Conservation (phyloP, 2,113 vertebrate species). For the Carlito syrichta region DNA sequence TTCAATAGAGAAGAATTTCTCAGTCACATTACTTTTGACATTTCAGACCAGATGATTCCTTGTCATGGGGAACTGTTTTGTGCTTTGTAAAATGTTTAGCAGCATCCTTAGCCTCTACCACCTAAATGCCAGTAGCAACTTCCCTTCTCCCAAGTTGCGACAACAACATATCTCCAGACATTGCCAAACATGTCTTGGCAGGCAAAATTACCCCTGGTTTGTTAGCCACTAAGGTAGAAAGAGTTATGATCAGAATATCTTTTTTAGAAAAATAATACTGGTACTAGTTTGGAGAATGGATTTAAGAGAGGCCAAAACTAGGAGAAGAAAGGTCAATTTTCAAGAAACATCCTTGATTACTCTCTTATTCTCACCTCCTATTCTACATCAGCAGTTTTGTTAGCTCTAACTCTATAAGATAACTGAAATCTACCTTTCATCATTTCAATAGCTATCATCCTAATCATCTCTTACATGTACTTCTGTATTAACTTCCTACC, state of each 20-base stretch:
- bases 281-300: not conserved
- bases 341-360: not conserved
- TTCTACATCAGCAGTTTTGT: not conserved
- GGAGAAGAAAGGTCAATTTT: not conserved
- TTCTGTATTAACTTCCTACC: not conserved
- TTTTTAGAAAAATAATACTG: not conserved
- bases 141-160: not conserved
- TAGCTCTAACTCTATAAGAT: not conserved
- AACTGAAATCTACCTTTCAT: not conserved
- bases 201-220: not conserved
- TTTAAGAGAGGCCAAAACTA: not conserved
- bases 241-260: not conserved
- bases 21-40: not conserved
- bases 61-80: not conserved
- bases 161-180: not conserved
- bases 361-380: not conserved
- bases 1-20: not conserved
- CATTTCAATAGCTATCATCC: not conserved
- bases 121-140: not conserved
- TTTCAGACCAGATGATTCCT: not conserved
- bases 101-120: not conserved
- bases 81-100: not conserved
- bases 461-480: not conserved
- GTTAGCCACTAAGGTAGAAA: not conserved
- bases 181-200: not conserved